Conservation (phyloP, 2,888 invertebrate species). For the Drosophila cognata region DNA sequence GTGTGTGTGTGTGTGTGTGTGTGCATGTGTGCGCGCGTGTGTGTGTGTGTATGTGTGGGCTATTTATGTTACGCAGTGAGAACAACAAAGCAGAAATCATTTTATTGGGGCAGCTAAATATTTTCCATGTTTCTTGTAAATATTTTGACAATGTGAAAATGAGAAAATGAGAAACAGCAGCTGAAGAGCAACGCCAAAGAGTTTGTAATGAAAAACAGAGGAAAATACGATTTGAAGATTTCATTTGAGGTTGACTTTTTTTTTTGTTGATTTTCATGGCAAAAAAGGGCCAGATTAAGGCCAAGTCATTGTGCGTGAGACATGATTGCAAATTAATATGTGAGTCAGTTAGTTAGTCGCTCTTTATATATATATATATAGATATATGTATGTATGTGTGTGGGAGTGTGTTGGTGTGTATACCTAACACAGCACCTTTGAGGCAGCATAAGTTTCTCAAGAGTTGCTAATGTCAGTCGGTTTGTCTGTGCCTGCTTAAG, state of each 20-base stretch:
- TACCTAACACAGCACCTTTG: slow-evolving; percentile 50
- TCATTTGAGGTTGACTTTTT: slow-evolving; percentile 35
- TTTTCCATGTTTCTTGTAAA: slow-evolving; percentile 45
- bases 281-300: not conserved
- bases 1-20: slow-evolving; percentile 3
- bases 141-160: slow-evolving; percentile 20
- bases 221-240: slow-evolving; percentile 53
- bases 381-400: not conserved
- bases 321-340: slow-evolving; percentile 22
- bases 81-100: slow-evolving; percentile 54
- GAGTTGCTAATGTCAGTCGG: slow-evolving; percentile 71
- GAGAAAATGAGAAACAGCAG: slow-evolving; percentile 11
- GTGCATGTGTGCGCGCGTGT: not conserved
- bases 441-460: slow-evolving; percentile 71
- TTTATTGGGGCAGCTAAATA: slow-evolving; percentile 41
- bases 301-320: slow-evolving; percentile 41
- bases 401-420: slow-evolving; percentile 15
- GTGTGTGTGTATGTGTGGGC: not conserved
- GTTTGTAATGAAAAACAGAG: slow-evolving; percentile 29
- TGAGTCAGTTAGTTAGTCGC: slow-evolving; percentile 17
- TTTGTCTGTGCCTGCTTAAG: slow-evolving; percentile 67
- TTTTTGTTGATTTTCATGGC: not conserved
- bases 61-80: slow-evolving; percentile 16
- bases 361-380: not conserved
- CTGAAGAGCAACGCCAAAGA: slow-evolving; percentile 7